Conservation (phyloP, 2,113 vertebrate species). For the Paramormyrops kingsleyae region DNA sequence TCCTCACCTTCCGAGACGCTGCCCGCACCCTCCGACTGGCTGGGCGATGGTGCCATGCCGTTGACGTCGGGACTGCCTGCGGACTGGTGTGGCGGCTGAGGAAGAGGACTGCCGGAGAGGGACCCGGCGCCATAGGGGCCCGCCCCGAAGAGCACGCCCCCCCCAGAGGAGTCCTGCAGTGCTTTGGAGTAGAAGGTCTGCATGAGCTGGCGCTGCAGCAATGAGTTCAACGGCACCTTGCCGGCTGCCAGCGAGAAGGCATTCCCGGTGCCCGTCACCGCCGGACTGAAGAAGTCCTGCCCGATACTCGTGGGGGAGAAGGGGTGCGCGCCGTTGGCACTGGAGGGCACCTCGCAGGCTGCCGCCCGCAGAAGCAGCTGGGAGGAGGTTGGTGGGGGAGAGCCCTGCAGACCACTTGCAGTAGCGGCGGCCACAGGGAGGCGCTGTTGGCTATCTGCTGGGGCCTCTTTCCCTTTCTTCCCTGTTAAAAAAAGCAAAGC, state of each 20-base stretch:
- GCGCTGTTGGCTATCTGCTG: constrained; percentile 70
- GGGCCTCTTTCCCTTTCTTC: constrained; percentile 82
- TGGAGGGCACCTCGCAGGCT: constrained; percentile 66
- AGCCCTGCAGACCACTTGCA: constrained; percentile 60
- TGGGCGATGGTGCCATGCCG: constrained; percentile 79
- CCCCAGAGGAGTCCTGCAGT: constrained; percentile 68
- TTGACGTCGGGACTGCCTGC: constrained; percentile 73
- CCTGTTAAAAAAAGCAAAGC: constrained; percentile 80
- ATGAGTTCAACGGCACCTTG: constrained; percentile 85
- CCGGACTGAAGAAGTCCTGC: constrained; percentile 81
- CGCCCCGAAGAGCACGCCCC: constrained; percentile 79
- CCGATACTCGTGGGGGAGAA: constrained; percentile 83
- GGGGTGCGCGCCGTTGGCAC: constrained; percentile 87
- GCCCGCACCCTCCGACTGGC: constrained; percentile 82
- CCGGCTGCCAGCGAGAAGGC: constrained; percentile 67
- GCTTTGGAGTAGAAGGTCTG: constrained; percentile 91
- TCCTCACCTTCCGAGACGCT: constrained; percentile 80
- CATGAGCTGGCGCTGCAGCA: constrained; percentile 86
- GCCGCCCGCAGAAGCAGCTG: constrained; percentile 70
- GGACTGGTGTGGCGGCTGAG: constrained; percentile 52
- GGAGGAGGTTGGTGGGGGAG: constrained; percentile 63
- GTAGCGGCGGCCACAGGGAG: constrained; percentile 28
- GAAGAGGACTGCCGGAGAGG: constrained; percentile 77
- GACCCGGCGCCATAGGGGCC: constrained; percentile 80
- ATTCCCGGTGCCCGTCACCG: constrained; percentile 73